Conservation (phyloP, 2,888 invertebrate genomes). For the Micropterix aruncella region DNA sequence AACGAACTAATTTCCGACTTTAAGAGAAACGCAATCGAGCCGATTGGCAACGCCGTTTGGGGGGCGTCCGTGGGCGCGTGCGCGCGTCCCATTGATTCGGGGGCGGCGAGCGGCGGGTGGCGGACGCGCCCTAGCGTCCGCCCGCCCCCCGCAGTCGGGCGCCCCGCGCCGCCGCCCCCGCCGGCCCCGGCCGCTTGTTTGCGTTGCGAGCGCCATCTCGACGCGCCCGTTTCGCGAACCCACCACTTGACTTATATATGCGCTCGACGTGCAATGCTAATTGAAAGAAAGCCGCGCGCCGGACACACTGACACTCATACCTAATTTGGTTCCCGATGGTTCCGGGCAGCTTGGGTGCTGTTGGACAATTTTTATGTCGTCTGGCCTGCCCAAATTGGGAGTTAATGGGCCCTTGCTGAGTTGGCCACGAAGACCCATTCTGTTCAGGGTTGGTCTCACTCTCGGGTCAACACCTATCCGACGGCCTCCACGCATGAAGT, state of each 20-base stretch:
- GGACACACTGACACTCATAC: slow-evolving; percentile 21
- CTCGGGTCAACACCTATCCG: too few species aligned
- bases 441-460: too few species aligned
- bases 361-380: too few species aligned
- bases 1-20: too few species aligned
- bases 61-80: slow-evolving; percentile 18
- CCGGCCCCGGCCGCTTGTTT: slow-evolving; percentile 19
- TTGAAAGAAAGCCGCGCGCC: slow-evolving; percentile 15
- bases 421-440: too few species aligned
- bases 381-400: too few species aligned
- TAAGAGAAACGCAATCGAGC: too few species aligned
- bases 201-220: slow-evolving; percentile 6
- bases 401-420: too few species aligned
- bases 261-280: slow-evolving; percentile 22
- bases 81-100: slow-evolving; percentile 12
- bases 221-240: slow-evolving; percentile 8
- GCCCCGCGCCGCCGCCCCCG: slow-evolving; percentile 24
- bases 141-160: slow-evolving; percentile 25
- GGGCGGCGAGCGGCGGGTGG: slow-evolving; percentile 30
- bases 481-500: too few species aligned
- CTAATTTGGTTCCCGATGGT: too few species aligned
- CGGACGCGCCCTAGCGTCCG: slow-evolving; percentile 34
- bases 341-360: too few species aligned
- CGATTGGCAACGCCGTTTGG: too few species aligned
- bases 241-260: slow-evolving; percentile 16